A percentile compares a stretch with the other conserved stretches of the same genome.
phyloP scores from a whole-genome alignment of 2,888 invertebrate species.

The Tetragnatha montana region DNA sequence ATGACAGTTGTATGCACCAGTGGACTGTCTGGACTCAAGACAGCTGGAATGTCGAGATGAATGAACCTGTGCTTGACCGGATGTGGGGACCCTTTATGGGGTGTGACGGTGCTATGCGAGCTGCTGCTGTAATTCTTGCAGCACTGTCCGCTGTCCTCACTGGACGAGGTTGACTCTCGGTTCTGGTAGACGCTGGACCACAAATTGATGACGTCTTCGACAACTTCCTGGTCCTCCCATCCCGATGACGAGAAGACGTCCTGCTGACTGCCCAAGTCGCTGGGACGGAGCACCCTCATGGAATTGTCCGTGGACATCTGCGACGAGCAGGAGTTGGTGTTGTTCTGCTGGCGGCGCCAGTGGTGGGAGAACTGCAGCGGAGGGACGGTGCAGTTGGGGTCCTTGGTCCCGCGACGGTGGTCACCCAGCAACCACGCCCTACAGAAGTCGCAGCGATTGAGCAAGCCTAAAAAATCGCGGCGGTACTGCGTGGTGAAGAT shows the following conservation, averaged over 20 bases:
- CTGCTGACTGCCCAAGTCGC: slow-evolving; percentile 60
- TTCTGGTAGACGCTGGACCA: slow-evolving; percentile 35
- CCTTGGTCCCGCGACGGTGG: slow-evolving; percentile 55
- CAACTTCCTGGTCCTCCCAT: slow-evolving; percentile 52
- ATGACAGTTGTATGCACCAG: slow-evolving; percentile 42
- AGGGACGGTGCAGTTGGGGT: slow-evolving; percentile 57
- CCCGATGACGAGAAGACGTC: slow-evolving; percentile 52
- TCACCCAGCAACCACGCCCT: slow-evolving; percentile 66
- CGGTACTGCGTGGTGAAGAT: slow-evolving; percentile 91
- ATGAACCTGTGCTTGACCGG: slow-evolving; percentile 63
- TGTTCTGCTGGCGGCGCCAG: slow-evolving; percentile 26
- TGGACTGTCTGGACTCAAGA: slow-evolving; percentile 1
- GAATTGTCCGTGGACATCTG: slow-evolving; percentile 68
- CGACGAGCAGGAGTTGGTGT: slow-evolving; percentile 42
- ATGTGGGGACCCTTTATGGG: slow-evolving; percentile 64
- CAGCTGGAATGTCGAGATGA: slow-evolving; percentile 35
- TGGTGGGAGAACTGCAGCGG: slow-evolving; percentile 51
- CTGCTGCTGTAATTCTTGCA: slow-evolving; percentile 54
- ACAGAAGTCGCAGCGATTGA: slow-evolving; percentile 80
- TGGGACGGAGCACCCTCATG: slow-evolving; percentile 62
- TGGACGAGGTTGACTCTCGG: not conserved
- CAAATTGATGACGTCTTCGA: slow-evolving; percentile 53
- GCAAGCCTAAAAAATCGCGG: slow-evolving; percentile 83
- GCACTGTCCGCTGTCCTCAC: slow-evolving; percentile 38
- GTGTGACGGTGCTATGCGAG: slow-evolving; percentile 34